These are phyloP conservation scores for Chrysaora quinquecirrha DNA, from an alignment of 30 jellyfish, hydroid and myxozoan species.

Conservation along the genomic window DNA sequence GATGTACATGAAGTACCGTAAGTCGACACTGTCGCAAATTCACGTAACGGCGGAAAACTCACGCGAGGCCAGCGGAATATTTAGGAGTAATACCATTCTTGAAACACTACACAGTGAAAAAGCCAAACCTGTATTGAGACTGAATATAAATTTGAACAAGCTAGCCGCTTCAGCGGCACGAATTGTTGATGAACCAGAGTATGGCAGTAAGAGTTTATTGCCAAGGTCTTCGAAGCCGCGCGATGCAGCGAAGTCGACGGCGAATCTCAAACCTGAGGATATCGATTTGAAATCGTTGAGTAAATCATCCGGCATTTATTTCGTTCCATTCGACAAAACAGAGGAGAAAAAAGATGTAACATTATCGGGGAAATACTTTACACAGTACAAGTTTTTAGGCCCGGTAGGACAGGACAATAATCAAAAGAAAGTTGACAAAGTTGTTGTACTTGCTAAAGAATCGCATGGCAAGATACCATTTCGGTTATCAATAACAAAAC, in stretches of 20 bases:
- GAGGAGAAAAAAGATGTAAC: neutral
- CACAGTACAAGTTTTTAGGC: slow-evolving; percentile 59
- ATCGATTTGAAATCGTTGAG: slow-evolving; percentile 9
- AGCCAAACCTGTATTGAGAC: neutral
- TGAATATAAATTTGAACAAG: slow-evolving; percentile 30
- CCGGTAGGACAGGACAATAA: neutral
- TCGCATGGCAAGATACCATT: slow-evolving; percentile 41
- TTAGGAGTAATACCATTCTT: neutral
- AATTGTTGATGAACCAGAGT: slow-evolving; percentile 8
- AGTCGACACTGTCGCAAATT: neutral
- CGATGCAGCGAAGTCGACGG: neutral
- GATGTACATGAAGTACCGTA: slow-evolving; percentile 61
- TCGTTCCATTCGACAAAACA: slow-evolving; percentile 10
- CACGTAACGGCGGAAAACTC: neutral
- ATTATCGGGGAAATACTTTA: slow-evolving; percentile 34
- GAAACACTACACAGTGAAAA: neutral
- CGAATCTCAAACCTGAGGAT: neutral
- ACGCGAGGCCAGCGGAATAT: neutral
- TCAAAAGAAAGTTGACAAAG: neutral
- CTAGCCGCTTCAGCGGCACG: slow-evolving; percentile 51
- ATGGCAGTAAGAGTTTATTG: neutral
- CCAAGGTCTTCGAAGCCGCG: neutral
- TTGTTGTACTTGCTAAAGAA: neutral
- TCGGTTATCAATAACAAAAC: slow-evolving; percentile 47
- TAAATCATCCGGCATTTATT: neutral